phyloP scores from a whole-genome alignment of 53 echinoderm and acorn worm species.

The Hippasteria phrygiana region DNA sequence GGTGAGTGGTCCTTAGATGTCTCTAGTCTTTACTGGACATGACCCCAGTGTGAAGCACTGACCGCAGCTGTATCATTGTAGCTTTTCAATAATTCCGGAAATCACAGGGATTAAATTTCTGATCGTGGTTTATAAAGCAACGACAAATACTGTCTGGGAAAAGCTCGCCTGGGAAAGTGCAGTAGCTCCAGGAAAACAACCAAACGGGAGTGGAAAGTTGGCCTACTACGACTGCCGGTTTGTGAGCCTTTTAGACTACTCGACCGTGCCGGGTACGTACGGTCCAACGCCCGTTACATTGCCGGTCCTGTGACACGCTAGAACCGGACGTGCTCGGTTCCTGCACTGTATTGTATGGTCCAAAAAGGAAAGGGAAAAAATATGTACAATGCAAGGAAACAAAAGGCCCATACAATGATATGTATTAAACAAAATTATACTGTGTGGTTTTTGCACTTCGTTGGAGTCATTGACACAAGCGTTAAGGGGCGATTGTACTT shows the following conservation, averaged over 20 bases:
- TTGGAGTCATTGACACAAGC: background rate
- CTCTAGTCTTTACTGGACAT: background rate
- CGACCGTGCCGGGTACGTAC: background rate
- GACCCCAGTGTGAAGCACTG: background rate
- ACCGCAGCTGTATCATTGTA: background rate
- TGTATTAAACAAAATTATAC: background rate
- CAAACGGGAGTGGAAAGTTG: background rate
- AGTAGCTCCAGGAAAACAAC: constrained; percentile 2
- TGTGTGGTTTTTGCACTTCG: background rate
- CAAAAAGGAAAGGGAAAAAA: background rate
- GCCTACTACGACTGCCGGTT: background rate
- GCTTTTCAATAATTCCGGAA: background rate
- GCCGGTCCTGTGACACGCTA: too few species aligned
- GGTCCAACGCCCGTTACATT: background rate
- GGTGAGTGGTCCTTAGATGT: background rate
- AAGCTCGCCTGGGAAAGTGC: constrained; percentile 10
- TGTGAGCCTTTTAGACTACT: background rate
- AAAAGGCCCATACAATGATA: background rate
- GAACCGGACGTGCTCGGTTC: background rate
- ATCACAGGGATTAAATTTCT: constrained; percentile 5
- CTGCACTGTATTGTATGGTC: background rate
- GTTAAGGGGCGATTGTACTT: background rate
- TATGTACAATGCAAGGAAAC: background rate
- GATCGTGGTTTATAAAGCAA: background rate
- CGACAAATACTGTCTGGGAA: background rate